A percentile compares a stretch with the other conserved stretches of the same genome.
Conservation (phyloP, 2,797 vertebrate genomes). For the Catharus ustulatus region DNA sequence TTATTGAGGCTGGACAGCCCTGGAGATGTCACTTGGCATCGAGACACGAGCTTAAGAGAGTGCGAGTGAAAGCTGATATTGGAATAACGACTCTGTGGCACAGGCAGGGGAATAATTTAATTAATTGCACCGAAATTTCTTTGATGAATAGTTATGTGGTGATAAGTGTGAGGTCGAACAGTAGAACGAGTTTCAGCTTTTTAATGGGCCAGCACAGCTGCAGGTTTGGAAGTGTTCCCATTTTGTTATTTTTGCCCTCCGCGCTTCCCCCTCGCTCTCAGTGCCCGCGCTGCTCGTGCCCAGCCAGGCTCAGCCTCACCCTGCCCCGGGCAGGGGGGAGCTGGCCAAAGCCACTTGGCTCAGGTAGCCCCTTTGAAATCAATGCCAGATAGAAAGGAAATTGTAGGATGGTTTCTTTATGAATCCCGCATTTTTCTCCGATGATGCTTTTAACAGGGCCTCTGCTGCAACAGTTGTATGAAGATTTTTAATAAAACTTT, state of each 20-base stretch:
- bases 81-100: slow-evolving; percentile 86
- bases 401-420: slow-evolving; percentile 71
- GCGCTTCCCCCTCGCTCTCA: neutral
- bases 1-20: slow-evolving; percentile 90
- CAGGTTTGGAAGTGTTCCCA: slow-evolving; percentile 80
- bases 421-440: slow-evolving; percentile 61
- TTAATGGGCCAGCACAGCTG: slow-evolving; percentile 85
- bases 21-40: slow-evolving; percentile 92
- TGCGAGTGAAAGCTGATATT: slow-evolving; percentile 89
- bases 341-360: slow-evolving; percentile 59
- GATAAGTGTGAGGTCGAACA: slow-evolving; percentile 88
- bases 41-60: slow-evolving; percentile 83
- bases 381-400: slow-evolving; percentile 78
- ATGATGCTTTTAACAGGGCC: slow-evolving; percentile 74
- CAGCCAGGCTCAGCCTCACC: neutral
- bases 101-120: slow-evolving; percentile 93
- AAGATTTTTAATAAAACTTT: slow-evolving; percentile 81
- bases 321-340: neutral
- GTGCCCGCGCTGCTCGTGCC: neutral
- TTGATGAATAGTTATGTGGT: slow-evolving; percentile 93
- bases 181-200: slow-evolving; percentile 83
- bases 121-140: slow-evolving; percentile 96
- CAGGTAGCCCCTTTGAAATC: slow-evolving; percentile 74
- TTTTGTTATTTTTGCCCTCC: slow-evolving; percentile 12
- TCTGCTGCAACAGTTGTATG: slow-evolving; percentile 71